These are phyloP conservation scores for Tanypteryx hageni DNA, from an alignment of 2,888 invertebrate species.

Conservation along the genomic window DNA sequence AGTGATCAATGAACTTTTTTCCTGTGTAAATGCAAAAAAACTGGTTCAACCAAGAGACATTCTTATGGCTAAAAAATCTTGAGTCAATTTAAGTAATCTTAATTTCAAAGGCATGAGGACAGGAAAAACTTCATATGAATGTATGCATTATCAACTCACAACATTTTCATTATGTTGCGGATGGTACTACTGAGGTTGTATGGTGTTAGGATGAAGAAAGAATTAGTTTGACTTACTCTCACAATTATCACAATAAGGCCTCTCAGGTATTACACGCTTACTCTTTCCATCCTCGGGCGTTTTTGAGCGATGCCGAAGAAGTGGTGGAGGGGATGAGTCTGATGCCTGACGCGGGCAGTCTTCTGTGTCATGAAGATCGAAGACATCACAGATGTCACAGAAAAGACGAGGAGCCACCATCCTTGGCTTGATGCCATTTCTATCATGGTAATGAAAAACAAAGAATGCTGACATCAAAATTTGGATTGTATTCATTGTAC, in stretches of 20 bases:
- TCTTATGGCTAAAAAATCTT: conserved; percentile 1
- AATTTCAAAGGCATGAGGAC: neutral
- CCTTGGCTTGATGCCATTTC: conserved; percentile 73
- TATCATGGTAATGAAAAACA: conserved; percentile 66
- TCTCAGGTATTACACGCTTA: conserved; percentile 74
- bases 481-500: too few relatives aligned
- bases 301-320: conserved; percentile 73
- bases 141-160: neutral
- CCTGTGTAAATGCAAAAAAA: too few relatives aligned
- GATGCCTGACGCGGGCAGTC: conserved; percentile 93
- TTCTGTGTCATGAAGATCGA: conserved; percentile 98
- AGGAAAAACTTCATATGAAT: neutral
- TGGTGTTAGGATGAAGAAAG: neutral
- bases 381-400: conserved; percentile 98
- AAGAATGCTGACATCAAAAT: too few relatives aligned
- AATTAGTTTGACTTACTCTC: conserved; percentile 81
- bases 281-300: conserved; percentile 73
- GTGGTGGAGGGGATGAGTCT: conserved; percentile 78
- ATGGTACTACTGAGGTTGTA: neutral
- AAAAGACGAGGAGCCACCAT: conserved; percentile 87
- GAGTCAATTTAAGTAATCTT: neutral
- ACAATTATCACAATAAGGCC: conserved; percentile 95
- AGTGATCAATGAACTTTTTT: too few relatives aligned
- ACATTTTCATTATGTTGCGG: neutral
- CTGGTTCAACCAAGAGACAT: neutral